Percentiles rank a stretch among this genome's conserved stretches.
Evolutionary conservation across 2,113 vertebrate species (phyloP).

Genomic region (Clarias magur): DNA sequence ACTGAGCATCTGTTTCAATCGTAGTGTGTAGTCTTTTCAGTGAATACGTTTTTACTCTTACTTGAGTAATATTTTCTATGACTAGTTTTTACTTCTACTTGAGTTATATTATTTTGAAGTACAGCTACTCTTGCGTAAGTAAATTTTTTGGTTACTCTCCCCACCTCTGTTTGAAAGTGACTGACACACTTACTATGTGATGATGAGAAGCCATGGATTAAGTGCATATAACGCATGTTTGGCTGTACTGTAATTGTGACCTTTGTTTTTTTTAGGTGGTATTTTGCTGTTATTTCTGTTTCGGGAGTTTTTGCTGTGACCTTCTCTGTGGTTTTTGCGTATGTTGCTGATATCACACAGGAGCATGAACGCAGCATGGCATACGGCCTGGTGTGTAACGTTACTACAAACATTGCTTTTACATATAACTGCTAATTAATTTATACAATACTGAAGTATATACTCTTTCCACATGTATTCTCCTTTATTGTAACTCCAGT

Average conservation of each 20-base stretch:
- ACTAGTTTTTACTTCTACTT: too few relatives aligned
- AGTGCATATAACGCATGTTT: not conserved
- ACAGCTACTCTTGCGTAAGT: too few relatives aligned
- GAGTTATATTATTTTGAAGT: too few relatives aligned
- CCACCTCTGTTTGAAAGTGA: not conserved
- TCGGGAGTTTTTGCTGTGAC: slow-evolving; percentile 89
- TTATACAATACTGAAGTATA: too few relatives aligned
- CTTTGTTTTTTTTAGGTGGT: slow-evolving; percentile 75
- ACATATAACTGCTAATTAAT: too few relatives aligned
- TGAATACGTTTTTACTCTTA: too few relatives aligned
- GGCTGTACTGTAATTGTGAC: not conserved
- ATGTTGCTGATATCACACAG: slow-evolving; percentile 89
- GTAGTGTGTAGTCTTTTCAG: too few relatives aligned
- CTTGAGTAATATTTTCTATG: too few relatives aligned
- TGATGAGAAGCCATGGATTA: not conserved
- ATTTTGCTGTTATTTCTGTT: slow-evolving; percentile 86
- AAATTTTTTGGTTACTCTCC: too few relatives aligned
- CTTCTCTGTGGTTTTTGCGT: slow-evolving; percentile 87
- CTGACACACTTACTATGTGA: not conserved
- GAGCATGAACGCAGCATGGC: slow-evolving; percentile 90
- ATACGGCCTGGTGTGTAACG: slow-evolving; percentile 80
- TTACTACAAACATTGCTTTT: not conserved
- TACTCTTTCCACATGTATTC: too few relatives aligned
- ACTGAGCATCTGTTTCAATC: too few relatives aligned
- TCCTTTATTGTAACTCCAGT: not conserved